These are phyloP conservation scores for Congeria kusceri DNA, from an alignment of 2,888 invertebrate species.

Conservation along the genomic window DNA sequence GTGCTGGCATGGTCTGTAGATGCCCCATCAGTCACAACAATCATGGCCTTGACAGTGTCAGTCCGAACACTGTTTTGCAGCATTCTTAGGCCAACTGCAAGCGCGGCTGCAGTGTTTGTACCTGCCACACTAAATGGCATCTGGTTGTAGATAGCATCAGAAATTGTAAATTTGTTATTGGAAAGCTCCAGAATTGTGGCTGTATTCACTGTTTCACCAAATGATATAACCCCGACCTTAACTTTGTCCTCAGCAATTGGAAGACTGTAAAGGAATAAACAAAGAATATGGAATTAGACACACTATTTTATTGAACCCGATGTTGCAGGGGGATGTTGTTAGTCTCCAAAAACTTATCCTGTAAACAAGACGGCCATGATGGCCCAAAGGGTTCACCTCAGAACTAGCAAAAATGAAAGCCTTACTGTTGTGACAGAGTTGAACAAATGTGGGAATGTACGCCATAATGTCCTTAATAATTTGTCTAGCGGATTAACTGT, in stretches of 20 bases:
- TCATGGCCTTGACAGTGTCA: not conserved
- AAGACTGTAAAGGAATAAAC: conserved; percentile 1
- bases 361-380: too few species aligned
- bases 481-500: too few species aligned
- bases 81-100: conserved; percentile 5
- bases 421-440: too few species aligned
- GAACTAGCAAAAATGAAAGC: too few species aligned
- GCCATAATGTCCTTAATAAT: too few species aligned
- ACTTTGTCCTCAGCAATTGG: not conserved
- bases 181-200: not conserved
- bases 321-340: too few species aligned
- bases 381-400: too few species aligned
- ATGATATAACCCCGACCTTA: conserved; percentile 23
- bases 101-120: conserved; percentile 19
- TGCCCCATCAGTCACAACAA: conserved; percentile 34
- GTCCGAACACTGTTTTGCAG: not conserved
- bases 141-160: not conserved
- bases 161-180: not conserved
- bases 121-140: not conserved
- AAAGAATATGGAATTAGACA: not conserved
- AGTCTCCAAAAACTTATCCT: too few species aligned
- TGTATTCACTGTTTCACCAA: not conserved
- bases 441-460: too few species aligned
- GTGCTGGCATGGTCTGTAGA: conserved; percentile 7
- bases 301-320: too few species aligned